Evolutionary conservation across 2,888 invertebrate genomes (phyloP).

Genomic region (Dorcus hopei): DNA sequence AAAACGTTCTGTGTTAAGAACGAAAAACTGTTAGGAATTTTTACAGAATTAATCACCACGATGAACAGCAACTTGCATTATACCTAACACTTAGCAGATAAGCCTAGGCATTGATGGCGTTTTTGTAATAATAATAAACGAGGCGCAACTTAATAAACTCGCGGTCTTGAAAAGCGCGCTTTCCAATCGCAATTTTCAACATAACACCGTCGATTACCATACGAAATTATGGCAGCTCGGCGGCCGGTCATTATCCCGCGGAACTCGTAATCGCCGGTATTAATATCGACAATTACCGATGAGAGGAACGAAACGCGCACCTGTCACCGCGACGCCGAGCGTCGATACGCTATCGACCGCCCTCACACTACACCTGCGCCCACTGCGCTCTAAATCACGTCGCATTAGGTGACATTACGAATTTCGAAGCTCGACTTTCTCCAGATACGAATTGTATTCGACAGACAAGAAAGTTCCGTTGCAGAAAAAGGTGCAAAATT

Average conservation of each 20-base stretch:
- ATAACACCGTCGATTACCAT: slow-evolving; percentile 29
- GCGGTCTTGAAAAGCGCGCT: slow-evolving; percentile 11
- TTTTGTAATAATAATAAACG: slow-evolving; percentile 9
- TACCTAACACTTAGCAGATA: neutral
- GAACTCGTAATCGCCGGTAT: slow-evolving; percentile 25
- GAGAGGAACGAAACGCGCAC: slow-evolving; percentile 26
- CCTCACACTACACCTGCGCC: slow-evolving; percentile 28
- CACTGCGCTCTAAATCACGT: slow-evolving; percentile 22
- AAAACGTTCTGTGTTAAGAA: no score
- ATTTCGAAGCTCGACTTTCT: neutral
- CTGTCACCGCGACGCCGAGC: slow-evolving; percentile 31
- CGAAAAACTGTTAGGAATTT: neutral
- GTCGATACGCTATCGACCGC: slow-evolving; percentile 31
- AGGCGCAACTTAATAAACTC: slow-evolving; percentile 14
- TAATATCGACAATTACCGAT: slow-evolving; percentile 36
- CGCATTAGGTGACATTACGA: slow-evolving; percentile 23
- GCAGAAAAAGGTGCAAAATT: no score
- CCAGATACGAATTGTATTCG: no score
- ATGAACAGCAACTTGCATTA: neutral
- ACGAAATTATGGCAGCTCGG: slow-evolving; percentile 32
- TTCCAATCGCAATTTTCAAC: slow-evolving; percentile 16
- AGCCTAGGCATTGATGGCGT: neutral
- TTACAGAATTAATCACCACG: neutral
- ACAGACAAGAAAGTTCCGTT: no score
- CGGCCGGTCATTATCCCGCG: slow-evolving; percentile 28